Evolutionary conservation across 1,140 invertebrate genomes (phyloP).

Genomic region (Alviniconcha marisindica): DNA sequence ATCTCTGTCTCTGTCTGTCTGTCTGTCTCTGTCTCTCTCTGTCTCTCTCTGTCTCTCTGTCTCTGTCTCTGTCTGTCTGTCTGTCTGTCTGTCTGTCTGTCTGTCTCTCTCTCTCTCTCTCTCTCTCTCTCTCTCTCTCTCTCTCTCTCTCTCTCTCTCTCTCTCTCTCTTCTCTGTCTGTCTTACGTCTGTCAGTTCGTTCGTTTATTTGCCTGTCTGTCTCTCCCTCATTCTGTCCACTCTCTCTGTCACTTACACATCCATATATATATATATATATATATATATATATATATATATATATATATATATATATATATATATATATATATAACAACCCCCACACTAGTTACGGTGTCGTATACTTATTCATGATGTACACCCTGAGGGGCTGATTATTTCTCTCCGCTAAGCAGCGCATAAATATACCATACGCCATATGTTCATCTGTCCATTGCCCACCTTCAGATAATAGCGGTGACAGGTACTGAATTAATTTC

Average conservation of each 20-base stretch:
- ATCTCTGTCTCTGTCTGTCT: no score
- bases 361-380: no score
- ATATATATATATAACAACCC: no score
- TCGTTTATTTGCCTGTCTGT: background rate
- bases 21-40: background rate
- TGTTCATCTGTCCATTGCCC: no score
- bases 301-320: no score
- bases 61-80: slow-evolving; percentile 1
- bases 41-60: slow-evolving; percentile 8
- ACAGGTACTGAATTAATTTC: no score
- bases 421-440: no score
- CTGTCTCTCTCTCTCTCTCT: slow-evolving; percentile 29
- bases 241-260: background rate
- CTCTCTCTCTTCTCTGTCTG: background rate
- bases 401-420: no score
- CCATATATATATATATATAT: slow-evolving; percentile 21
- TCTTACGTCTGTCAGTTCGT: background rate
- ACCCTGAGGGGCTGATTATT: no score
- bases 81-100: slow-evolving; percentile 11
- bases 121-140: slow-evolving; percentile 39
- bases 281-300: background rate
- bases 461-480: no score
- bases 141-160: slow-evolving; percentile 35
- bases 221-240: no score
- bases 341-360: no score